Base-by-base conservation (phyloP, 2,113 vertebrate genomes). In the Oophaga pumilio region DNA sequence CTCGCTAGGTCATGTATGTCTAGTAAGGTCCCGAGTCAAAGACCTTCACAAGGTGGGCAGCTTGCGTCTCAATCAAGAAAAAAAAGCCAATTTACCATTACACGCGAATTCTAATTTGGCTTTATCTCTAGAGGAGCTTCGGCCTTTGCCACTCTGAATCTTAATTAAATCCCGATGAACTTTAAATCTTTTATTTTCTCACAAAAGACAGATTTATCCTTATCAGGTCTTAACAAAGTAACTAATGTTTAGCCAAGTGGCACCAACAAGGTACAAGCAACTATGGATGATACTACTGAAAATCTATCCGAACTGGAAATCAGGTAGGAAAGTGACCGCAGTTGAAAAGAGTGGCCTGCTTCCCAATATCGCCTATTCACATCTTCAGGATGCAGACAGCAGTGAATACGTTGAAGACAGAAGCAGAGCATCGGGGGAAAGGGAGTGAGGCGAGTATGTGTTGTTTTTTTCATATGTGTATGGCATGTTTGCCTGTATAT, bases 11-110 rank as follows among this genome's bases (percentile, higher is more conserved):
- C 12, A 26, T 26, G 66, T 26, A 56, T 26, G 6, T 56, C 76
- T 14, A 24, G 10, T n/a, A 77, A 24, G 13, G 76, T 77, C 49
- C 33, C 24, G 18, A n/a, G n/a, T 77, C 76, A 20, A 77, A 53
- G 76, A 77, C 76, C 76, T 77, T 77, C 76, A 53, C 76, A 77
- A 77, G 50, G 50, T 53, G 76, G 50, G 8, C 76, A 77, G 50
- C 74, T 76, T 2, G 4, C n/a, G 49, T 77, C 71, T 50, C 71
- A 49, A 73, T 49, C 24, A 15, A 69, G 11, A 69, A 69, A 43
- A 73, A 69, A 68, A 71, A 73, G 26, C 20, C 33, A 73, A 50
- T 74, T 74, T n/a, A 24, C 22, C 50, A 56, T n/a, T 22, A 77
- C 33, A 77, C 76, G 24, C 50, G 18, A 17, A 77, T 77, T 24